Evolutionary conservation across 2,888 invertebrate species (phyloP), one percentile per base, ranked within the genome.

Genomic region (Sesamia inferens): DNA sequence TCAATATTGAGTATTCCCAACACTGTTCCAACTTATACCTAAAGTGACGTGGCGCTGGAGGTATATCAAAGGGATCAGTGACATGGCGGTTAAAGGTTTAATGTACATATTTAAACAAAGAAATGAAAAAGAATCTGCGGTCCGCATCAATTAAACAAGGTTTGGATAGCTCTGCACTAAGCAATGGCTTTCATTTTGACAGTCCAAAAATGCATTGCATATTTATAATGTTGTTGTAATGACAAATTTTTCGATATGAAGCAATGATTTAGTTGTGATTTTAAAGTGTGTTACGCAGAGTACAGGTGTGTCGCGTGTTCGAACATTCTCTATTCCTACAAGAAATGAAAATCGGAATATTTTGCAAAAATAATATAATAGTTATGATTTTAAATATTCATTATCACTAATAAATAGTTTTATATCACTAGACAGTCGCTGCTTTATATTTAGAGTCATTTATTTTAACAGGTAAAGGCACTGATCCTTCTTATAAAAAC

Each of bases 311-410:
- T 51, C 47, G 44, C 16, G 24, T 74, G 16, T 51, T 59, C 0
- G 3, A 59, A 10, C 51, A 57, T 61, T 44, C 16, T 44, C 0
- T 48, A 51, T 14, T 14, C 14, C 8, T 65, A 54, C n/a, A 22
- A 70, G 39, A 69, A 79, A 89, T 85, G 47, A 89, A 88, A 87
- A 64, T 54, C 74, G 59, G 76, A 67, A 76, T 89, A 89, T 92
- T 93, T 94, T 95, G 94, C 92, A 95, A 96, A 96, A 96, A 96
- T 96, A 95, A 91, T 93, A 88, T 92, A 90, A 93, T 86, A 87
- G 91, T 91, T 92, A 93, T 94, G 89, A 88, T 94, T 93, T 92
- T 91, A 92, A 94, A 93, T 93, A 94, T 92, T 88, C 84, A 89
- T 89, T 90, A 92, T 89, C 88, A 89, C 89, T 92, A 93, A 93